phyloP scores from a whole-genome alignment of 2,113 vertebrate species.

The Irena cyanogastra region DNA sequence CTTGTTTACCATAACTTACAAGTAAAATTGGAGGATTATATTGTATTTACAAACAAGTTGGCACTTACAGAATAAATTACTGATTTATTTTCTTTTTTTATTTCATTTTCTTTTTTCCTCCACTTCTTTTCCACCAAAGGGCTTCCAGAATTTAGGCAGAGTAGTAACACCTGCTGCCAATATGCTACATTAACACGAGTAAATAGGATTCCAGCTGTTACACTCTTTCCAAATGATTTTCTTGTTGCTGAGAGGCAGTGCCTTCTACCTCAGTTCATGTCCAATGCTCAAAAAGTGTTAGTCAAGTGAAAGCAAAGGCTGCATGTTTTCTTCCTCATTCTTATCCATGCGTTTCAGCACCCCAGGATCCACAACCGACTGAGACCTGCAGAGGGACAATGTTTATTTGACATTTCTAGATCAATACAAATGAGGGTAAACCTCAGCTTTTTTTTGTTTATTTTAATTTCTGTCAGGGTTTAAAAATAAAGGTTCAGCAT shows the following conservation, averaged over 20 bases:
- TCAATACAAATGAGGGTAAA: neutral
- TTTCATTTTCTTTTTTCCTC: neutral
- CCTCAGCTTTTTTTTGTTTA: neutral
- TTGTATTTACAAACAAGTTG: conserved; percentile 88
- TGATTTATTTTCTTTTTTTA: conserved; percentile 29
- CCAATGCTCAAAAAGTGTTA: conserved; percentile 63
- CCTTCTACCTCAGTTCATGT: conserved; percentile 49
- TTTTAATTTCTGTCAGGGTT: neutral
- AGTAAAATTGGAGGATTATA: conserved; percentile 66
- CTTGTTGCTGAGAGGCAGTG: conserved; percentile 63
- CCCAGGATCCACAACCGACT: conserved; percentile 95
- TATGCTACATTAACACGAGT: conserved; percentile 75
- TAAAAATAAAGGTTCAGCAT: neutral
- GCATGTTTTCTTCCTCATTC: conserved; percentile 95
- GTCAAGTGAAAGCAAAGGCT: conserved; percentile 96
- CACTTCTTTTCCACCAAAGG: conserved; percentile 56
- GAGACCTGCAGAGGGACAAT: conserved; percentile 80
- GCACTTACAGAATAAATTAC: conserved; percentile 92
- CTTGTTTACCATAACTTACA: conserved; percentile 71
- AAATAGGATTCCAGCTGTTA: conserved; percentile 67
- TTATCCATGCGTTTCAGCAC: conserved; percentile 91
- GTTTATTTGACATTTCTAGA: conserved; percentile 21
- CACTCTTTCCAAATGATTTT: conserved; percentile 51
- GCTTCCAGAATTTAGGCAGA: conserved; percentile 65
- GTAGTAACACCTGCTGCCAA: conserved; percentile 64